Conservation (phyloP, 2,797 vertebrate genomes). For the Pantherophis alleghaniensis region DNA sequence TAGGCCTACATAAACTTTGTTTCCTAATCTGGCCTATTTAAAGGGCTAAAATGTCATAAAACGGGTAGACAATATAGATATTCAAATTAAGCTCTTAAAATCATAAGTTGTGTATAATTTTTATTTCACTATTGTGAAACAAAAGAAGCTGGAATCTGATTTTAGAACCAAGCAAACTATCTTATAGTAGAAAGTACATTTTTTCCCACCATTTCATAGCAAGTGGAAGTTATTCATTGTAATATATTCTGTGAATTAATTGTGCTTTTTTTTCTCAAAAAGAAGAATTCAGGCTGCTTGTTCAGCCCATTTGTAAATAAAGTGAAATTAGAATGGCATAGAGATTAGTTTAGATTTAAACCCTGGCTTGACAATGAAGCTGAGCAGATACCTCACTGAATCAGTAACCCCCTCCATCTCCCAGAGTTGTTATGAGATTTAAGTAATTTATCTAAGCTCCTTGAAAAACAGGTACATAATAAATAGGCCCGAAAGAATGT, state of each 20-base stretch:
- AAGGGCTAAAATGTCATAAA: neutral
- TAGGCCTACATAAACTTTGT: neutral
- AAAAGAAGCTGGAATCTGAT: neutral
- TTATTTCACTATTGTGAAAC: neutral
- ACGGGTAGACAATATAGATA: neutral
- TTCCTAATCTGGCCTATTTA: neutral
- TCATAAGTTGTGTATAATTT: neutral
- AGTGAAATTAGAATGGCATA: neutral
- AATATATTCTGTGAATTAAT: neutral
- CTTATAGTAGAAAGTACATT: neutral
- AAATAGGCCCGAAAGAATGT: neutral
- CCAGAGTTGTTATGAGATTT: neutral
- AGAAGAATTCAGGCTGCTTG: neutral
- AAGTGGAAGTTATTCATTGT: neutral
- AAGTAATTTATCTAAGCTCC: neutral
- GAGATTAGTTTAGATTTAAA: neutral
- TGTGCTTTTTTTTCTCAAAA: neutral
- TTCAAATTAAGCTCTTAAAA: neutral
- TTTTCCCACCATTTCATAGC: neutral
- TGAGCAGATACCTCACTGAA: neutral
- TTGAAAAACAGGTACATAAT: neutral
- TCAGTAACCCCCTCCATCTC: neutral
- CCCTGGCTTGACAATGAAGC: neutral
- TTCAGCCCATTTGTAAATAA: neutral
- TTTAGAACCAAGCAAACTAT: neutral